Evolutionary conservation across 2,797 vertebrate species (phyloP).

Genomic region (Paratrypauchen microcephalus): DNA sequence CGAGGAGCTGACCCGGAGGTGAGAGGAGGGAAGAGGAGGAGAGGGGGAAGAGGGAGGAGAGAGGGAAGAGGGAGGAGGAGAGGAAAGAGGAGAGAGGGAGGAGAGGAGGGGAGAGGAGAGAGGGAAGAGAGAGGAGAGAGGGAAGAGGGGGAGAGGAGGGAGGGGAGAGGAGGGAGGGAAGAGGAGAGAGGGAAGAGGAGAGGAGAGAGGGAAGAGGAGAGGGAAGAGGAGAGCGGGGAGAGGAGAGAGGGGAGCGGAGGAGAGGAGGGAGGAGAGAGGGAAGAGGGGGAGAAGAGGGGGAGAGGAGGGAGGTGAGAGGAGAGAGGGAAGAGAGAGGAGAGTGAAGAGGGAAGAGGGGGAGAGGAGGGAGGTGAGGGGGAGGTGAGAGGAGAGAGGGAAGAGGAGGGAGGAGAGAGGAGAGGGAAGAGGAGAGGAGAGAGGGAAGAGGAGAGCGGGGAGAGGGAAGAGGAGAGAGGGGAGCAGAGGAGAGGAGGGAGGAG

Average conservation of each 20-base stretch:
- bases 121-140: too few relatives aligned
- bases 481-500: not conserved
- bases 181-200: not conserved
- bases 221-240: too few relatives aligned
- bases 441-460: not conserved
- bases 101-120: not conserved
- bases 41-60: too few relatives aligned
- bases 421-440: too few relatives aligned
- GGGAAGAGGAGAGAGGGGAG: not conserved
- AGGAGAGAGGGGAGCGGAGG: too few relatives aligned
- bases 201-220: not conserved
- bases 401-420: too few relatives aligned
- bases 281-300: too few relatives aligned
- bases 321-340: too few relatives aligned
- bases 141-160: too few relatives aligned
- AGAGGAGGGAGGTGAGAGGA: not conserved
- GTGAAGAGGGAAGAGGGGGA: not conserved
- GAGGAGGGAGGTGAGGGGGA: not conserved
- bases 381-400: not conserved
- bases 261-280: not conserved
- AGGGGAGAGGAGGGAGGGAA: too few relatives aligned
- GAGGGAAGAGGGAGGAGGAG: too few relatives aligned
- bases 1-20: conserved; percentile 15
- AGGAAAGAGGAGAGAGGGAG: not conserved
- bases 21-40: not conserved